Evolutionary conservation across 2,797 vertebrate species (phyloP), one percentile per base, ranked within the genome.

Genomic region (Miichthys miiuy): DNA sequence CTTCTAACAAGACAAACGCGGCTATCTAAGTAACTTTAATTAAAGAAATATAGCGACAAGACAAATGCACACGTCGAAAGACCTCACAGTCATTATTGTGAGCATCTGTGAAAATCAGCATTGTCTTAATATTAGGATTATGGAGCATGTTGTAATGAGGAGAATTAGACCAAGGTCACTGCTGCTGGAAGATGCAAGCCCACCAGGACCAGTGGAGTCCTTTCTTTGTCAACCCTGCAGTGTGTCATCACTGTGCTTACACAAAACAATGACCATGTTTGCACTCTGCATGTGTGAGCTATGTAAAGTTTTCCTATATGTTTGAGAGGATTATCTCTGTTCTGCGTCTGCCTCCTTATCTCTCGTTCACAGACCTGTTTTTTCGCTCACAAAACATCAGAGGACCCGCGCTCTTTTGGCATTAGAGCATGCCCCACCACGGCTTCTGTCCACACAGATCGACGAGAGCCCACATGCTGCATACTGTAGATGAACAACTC

Each of bases 81-180:
- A 87, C 87, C 75, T 91, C 78, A 81, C 63, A 74, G 77, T 87
- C 67, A 77, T 83, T 81, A 79, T 71, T 74, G 69, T 73, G 83
- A 63, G 50, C 62, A 79, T 86, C 71, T 78, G 23, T 69, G 81
- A 74, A 81, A 87, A 83, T 82, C 77, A 84, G 51, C 70, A 56
- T 77, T 82, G 83, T 79, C 30, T 12, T 58, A 81, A 84, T 85
- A 92, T 89, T 87, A 89, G 85, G 85, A 91, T 88, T 88, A 84
- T 84, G 57, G 69, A 87, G 86, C 71, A 34, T 79, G 85, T 86
- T 90, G 88, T 91, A 90, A 92, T 90, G 87, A 91, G 81, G 90
- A 38, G 34, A 93, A 95, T 95, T 94, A 95, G 83, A 84, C 85
- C 94, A 94, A 95, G 93, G 95, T 94, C 94, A 93, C 72, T 74